Base-by-base conservation (phyloP, 2,113 vertebrate species). In the Melanostigma gelatinosum region DNA sequence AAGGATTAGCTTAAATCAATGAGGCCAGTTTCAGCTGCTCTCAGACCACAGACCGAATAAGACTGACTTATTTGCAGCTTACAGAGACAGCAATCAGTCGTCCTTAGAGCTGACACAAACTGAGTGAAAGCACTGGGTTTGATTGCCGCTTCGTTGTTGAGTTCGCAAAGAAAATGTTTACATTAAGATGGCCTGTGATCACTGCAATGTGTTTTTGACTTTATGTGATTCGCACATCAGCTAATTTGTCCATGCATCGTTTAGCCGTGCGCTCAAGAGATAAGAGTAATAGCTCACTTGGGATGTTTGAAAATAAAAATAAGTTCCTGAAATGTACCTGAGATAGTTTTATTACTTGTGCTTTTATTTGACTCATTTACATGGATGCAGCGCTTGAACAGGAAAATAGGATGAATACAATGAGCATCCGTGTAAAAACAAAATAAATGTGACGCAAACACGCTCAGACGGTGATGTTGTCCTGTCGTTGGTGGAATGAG, bases 31-130 rank as follows among this genome's bases (percentile, higher is more conserved):
- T 68, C 13, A 24, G 16, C 18, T 86, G 1, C 8, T 36, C 13
- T 55, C 38, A 60, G 65, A 58, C 38, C 42, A 48, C 16, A 72
- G 20, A 76, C 40, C 65, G 34, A 42, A 71, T 27, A 3, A 72
- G 16, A 27, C 7, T 2, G 18, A 62, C 8, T 78, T 0, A 46
- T 74, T 44, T 74, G 27, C 32, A 58, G 11, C 36, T n/a, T 32
- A 32, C 0, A 64, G 13, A 48, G 20, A 58, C 13, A 44, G 5
- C n/a, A 63, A 5, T 66, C n/a, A 34, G 55, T 44, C 42, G 42
- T 48, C 46, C 46, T 48, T 16, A 18, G 16, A 48, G 18, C 4
- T 48, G 46, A 48, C 46, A 7, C 18, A 48, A 48, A 18, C 46
- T 18, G 46, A 48, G 46, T 34, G 46, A 48, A 48, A 48, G 5